phyloP scores from a whole-genome alignment of 2,113 vertebrate species.

The Xiphophorus maculatus region DNA sequence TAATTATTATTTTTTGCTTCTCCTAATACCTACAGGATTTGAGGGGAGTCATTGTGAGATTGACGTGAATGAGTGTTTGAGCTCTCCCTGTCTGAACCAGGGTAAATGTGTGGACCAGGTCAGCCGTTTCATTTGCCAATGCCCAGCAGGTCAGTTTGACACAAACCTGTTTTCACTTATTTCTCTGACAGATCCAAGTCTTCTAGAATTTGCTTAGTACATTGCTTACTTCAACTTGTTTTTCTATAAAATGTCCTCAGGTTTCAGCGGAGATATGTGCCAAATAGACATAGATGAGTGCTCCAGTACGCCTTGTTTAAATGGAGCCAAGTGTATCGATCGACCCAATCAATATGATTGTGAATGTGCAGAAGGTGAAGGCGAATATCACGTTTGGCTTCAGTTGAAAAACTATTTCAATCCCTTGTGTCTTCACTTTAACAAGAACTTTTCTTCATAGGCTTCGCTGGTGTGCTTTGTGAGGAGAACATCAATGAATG shows the following conservation, averaged over 20 bases:
- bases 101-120: conserved; percentile 87
- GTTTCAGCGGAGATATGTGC: conserved; percentile 92
- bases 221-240: not conserved
- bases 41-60: conserved; percentile 85
- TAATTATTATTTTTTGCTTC: not conserved
- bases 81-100: conserved; percentile 88
- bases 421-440: not conserved
- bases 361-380: conserved; percentile 91
- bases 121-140: conserved; percentile 86
- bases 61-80: conserved; percentile 86
- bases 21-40: conserved; percentile 78
- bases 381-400: not conserved
- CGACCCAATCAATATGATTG: conserved; percentile 94
- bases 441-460: conserved; percentile 62
- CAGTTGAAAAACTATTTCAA: not conserved
- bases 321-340: conserved; percentile 93
- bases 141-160: conserved; percentile 84
- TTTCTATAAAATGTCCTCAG: conserved; percentile 65
- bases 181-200: not conserved
- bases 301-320: conserved; percentile 92
- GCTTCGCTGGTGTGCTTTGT: conserved; percentile 88
- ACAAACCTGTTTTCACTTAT: not conserved
- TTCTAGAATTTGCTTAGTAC: not conserved
- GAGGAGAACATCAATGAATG: conserved; percentile 92
- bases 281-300: conserved; percentile 96